Base-by-base conservation (phyloP, 1,140 invertebrate species). In the Tetragonula clypearis region DNA sequence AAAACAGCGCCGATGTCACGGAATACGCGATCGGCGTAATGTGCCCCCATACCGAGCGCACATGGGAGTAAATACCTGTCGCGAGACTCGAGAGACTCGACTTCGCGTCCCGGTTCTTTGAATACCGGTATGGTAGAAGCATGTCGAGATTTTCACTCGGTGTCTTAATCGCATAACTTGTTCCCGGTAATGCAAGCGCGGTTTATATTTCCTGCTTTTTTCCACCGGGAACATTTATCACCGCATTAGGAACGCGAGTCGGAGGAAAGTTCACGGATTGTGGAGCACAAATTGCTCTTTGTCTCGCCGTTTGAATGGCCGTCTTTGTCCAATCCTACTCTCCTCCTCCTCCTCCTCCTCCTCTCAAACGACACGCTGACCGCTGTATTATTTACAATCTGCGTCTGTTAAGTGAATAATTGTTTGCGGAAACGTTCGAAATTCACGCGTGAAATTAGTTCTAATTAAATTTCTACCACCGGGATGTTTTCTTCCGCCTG, bases 171-270 rank as follows among this genome's bases (percentile, higher is more conserved):
- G 87, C 77, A 76, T 88, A 84, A 78, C 68, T 87, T 79, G 73
- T 73, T 85, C 65, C 62, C 14, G 79, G 78, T 80, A 85, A 88
- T 79, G 75, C 68, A 82, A 88, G 9, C 84, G 69, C 60, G 84
- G 80, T 85, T 88, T 89, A 81, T 86, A 73, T 82, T 89, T 79
- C 68, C 79, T 79, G 76, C 58, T 69, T 56, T 86, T 83, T 85
- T 66, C 14, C 19, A 21, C n/a, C 9, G 1, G 5, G 23, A 74
- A 58, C 84, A 79, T 85, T 85, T 85, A 80, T 85, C 71, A 58
- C 60, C 77, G 69, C 78, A 74, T 85, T 72, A 65, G 76, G 41
- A 72, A 84, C 76, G 68, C 35, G 23, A 12, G 21, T 26, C n/a
- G 41, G 19, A 35, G 82, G 60, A 79, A 62, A 79, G 68, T 84